Percentiles rank a stretch among this genome's conserved stretches.
phyloP scores from a whole-genome alignment of 2,797 vertebrate species.

The Phyllotis vaccarum region DNA sequence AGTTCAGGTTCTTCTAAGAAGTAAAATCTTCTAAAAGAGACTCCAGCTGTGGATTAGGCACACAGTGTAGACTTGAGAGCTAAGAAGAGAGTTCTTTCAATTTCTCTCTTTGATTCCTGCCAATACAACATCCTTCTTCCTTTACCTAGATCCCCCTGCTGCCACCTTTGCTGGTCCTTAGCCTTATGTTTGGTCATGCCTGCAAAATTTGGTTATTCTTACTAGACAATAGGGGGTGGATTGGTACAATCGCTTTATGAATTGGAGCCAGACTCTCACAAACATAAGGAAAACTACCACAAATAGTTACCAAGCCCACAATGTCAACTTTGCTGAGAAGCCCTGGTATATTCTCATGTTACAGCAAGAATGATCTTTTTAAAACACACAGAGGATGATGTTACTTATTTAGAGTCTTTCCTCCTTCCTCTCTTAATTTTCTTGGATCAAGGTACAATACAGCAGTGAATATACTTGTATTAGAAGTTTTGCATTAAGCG shows the following conservation, averaged over 20 bases:
- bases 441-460: background rate
- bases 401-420: background rate
- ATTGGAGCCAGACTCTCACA: background rate
- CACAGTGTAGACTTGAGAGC: background rate
- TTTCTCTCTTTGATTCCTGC: background rate
- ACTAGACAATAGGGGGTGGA: background rate
- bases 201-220: background rate
- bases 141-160: background rate
- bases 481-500: background rate
- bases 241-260: background rate
- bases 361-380: background rate
- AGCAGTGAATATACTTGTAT: background rate
- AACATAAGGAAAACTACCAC: background rate
- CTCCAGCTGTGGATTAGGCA: background rate
- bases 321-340: background rate
- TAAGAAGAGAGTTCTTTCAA: background rate
- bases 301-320: background rate
- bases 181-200: background rate
- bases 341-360: background rate
- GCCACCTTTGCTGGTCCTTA: background rate
- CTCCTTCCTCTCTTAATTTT: background rate
- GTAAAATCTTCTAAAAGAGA: background rate
- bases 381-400: background rate
- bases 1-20: background rate
- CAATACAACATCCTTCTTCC: rapidly evolving